Conservation (phyloP, 2,797 vertebrate species). For the Aulostomus chinensis region DNA sequence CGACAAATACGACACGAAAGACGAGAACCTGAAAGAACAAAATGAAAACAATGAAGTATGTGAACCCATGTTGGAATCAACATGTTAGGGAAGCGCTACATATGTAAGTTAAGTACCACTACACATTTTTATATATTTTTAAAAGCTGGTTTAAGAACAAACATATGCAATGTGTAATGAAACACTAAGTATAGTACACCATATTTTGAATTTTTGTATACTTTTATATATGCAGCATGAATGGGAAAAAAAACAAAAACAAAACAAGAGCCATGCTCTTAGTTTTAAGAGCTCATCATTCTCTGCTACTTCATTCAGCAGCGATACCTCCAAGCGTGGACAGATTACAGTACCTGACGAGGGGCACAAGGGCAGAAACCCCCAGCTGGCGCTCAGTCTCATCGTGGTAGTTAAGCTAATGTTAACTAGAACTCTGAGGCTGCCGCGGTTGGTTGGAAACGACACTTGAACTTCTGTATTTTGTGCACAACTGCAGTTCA, state of each 20-base stretch:
- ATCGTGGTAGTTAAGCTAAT: no score
- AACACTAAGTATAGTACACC: constrained; percentile 17
- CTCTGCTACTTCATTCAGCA: constrained; percentile 52
- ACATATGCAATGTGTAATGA: constrained; percentile 18
- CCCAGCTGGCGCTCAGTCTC: no score
- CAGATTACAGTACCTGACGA: neutral
- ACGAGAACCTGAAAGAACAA: constrained; percentile 23
- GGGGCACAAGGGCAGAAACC: no score
- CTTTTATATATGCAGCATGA: constrained; percentile 44
- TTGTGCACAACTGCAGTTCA: no score
- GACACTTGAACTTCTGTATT: no score
- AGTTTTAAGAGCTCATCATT: constrained; percentile 42
- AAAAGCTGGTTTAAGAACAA: constrained; percentile 27
- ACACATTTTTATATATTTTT: constrained; percentile 34
- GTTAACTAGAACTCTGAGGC: no score
- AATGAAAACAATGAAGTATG: constrained; percentile 41
- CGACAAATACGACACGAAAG: constrained; percentile 11
- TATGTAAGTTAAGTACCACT: constrained; percentile 7
- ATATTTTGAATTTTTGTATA: constrained; percentile 49
- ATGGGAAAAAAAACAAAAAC: constrained; percentile 9
- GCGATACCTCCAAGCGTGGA: constrained; percentile 9
- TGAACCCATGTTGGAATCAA: constrained; percentile 60
- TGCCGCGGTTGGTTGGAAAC: no score
- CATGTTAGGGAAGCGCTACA: constrained; percentile 21
- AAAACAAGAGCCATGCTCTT: constrained; percentile 35